A percentile compares a stretch with the other conserved stretches of the same genome.
phyloP scores from a whole-genome alignment of 2,888 invertebrate species.

The Balanococcus diminutus region DNA sequence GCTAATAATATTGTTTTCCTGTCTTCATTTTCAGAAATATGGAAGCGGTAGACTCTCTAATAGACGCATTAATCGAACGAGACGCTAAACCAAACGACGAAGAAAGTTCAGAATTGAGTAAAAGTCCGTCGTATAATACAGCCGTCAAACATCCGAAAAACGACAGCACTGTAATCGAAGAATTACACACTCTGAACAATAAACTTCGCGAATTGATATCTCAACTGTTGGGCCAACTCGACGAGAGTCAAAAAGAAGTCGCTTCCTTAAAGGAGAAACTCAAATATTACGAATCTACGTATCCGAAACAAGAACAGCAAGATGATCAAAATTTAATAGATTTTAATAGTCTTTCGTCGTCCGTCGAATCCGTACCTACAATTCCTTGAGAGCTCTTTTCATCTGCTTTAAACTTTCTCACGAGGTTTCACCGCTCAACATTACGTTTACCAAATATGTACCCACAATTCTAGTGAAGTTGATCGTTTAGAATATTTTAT shows the following conservation, averaged over 20 bases:
- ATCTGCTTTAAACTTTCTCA: background rate
- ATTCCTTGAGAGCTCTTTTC: background rate
- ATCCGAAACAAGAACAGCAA: slow-evolving; percentile 26
- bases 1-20: no score
- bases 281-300: slow-evolving; percentile 58
- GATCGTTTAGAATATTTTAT: background rate
- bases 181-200: slow-evolving; percentile 70
- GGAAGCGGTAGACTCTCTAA: slow-evolving; percentile 71
- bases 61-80: slow-evolving; percentile 62
- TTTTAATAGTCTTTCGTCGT: slow-evolving; percentile 51
- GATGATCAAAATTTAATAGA: slow-evolving; percentile 51
- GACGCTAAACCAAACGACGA: slow-evolving; percentile 56
- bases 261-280: slow-evolving; percentile 59
- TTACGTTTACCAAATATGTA: background rate
- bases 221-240: slow-evolving; percentile 69
- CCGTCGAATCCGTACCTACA: slow-evolving; percentile 32
- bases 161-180: slow-evolving; percentile 70
- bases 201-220: slow-evolving; percentile 68
- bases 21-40: slow-evolving; percentile 63
- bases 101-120: slow-evolving; percentile 58
- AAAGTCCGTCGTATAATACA: slow-evolving; percentile 23
- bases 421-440: background rate
- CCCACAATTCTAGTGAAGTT: background rate
- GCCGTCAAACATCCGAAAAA: slow-evolving; percentile 68
- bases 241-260: slow-evolving; percentile 71